phyloP scores from a whole-genome alignment of 2,797 vertebrate species.

The Potorous gilbertii region DNA sequence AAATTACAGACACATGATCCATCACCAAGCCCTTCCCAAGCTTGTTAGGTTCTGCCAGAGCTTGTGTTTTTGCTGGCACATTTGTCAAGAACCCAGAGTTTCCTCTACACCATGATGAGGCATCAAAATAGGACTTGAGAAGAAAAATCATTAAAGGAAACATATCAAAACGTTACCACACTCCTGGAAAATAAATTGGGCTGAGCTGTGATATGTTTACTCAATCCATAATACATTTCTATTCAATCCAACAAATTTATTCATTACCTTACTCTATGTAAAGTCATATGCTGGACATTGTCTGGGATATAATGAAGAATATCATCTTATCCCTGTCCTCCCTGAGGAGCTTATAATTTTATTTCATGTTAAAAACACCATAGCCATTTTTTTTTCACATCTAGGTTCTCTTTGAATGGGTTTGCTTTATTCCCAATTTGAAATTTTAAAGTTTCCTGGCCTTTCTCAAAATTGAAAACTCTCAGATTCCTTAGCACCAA shows the following conservation, averaged over 20 bases:
- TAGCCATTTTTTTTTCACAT: conserved; percentile 17
- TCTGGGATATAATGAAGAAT: neutral
- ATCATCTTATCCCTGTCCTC: neutral
- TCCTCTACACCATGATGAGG: neutral
- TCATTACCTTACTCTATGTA: neutral
- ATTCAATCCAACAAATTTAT: neutral
- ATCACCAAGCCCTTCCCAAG: neutral
- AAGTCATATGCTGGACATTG: neutral
- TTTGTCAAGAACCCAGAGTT: neutral
- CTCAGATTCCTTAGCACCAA: conserved; percentile 2
- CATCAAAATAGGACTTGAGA: neutral
- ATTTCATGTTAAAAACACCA: conserved; percentile 23
- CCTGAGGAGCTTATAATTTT: conserved; percentile 24
- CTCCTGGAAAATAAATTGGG: neutral
- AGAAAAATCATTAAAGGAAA: neutral
- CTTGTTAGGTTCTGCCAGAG: neutral
- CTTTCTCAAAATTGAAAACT: conserved; percentile 26
- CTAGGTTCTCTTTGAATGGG: conserved; percentile 21
- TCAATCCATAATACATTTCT: conserved; percentile 17
- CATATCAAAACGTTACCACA: neutral
- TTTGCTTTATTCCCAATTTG: conserved; percentile 49
- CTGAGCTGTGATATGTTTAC: neutral
- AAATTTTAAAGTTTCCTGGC: conserved; percentile 14
- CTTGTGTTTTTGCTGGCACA: neutral
- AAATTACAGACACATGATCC: neutral